Percentiles rank a stretch among this genome's conserved stretches.
These are phyloP conservation scores for Thryonomys swinderianus DNA, from an alignment of 2,113 vertebrate species.

Conservation along the genomic window DNA sequence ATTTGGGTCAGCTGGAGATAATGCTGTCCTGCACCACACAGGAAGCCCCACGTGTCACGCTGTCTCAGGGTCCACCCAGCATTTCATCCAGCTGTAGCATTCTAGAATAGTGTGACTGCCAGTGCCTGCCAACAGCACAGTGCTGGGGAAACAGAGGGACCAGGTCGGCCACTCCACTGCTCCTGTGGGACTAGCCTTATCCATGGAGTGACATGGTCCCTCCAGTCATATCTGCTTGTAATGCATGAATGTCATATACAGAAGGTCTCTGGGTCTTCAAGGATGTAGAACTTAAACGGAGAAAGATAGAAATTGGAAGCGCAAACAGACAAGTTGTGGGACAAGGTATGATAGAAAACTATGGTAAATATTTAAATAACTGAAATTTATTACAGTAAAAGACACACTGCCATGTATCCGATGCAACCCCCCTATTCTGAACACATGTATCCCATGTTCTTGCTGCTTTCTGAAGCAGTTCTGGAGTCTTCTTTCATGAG, in stretches of 20 bases:
- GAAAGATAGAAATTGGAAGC: background rate
- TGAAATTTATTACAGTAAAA: background rate
- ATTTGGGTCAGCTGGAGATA: background rate
- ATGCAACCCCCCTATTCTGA: background rate
- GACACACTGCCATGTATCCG: background rate
- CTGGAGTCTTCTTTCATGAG: background rate
- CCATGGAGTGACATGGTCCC: background rate
- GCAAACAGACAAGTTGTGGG: rapidly evolving
- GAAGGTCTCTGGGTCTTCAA: background rate
- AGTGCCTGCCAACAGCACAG: no score
- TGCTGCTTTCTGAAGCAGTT: background rate
- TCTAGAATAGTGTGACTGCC: rapidly evolving
- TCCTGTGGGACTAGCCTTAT: no score
- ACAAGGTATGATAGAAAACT: background rate
- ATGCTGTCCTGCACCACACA: background rate
- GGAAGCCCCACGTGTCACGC: rapidly evolving
- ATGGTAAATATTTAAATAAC: background rate
- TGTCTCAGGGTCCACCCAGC: background rate
- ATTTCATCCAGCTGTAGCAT: background rate
- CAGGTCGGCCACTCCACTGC: rapidly evolving
- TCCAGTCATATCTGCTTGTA: background rate
- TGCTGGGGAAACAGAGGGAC: background rate
- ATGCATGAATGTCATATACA: rapidly evolving
- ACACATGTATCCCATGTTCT: background rate
- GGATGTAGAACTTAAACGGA: no score